These are phyloP conservation scores for Mythimna vitellina DNA, from an alignment of 2,888 invertebrate species.

Conservation along the genomic window DNA sequence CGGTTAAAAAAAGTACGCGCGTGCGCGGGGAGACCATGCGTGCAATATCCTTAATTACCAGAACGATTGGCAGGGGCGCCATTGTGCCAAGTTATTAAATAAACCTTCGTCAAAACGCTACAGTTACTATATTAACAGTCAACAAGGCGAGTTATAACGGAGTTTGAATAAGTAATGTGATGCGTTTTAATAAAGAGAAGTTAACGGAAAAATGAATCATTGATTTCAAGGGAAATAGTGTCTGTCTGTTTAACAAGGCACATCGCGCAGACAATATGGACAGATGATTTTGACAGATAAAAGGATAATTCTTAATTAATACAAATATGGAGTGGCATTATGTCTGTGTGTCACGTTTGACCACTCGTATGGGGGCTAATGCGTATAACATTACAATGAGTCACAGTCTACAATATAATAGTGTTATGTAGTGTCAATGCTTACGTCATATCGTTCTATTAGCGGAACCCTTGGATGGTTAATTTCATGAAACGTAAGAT, in stretches of 20 bases:
- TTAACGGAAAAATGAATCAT: slow-evolving; percentile 47
- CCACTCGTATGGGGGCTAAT: slow-evolving; percentile 66
- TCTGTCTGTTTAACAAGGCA: slow-evolving; percentile 11
- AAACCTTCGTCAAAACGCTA: slow-evolving; percentile 59
- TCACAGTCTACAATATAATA: slow-evolving; percentile 63
- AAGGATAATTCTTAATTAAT: slow-evolving; percentile 45
- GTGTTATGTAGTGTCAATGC: slow-evolving; percentile 37
- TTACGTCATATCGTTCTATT: slow-evolving; percentile 66
- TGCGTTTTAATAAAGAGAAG: slow-evolving; percentile 54
- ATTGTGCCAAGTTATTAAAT: slow-evolving; percentile 58
- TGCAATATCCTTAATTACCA: slow-evolving; percentile 65
- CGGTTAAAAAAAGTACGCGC: slow-evolving; percentile 64
- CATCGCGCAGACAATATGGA: slow-evolving; percentile 16
- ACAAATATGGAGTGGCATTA: slow-evolving; percentile 52
- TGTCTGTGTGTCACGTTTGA: slow-evolving; percentile 67
- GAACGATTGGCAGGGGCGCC: slow-evolving; percentile 50
- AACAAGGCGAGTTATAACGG: slow-evolving; percentile 67
- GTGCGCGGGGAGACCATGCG: slow-evolving; percentile 59
- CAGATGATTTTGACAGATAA: slow-evolving; percentile 33
- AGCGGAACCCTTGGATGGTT: slow-evolving; percentile 62
- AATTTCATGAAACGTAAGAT: slow-evolving; percentile 49
- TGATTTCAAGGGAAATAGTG: slow-evolving; percentile 24
- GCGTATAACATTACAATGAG: slow-evolving; percentile 67
- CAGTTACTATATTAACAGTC: slow-evolving; percentile 66
- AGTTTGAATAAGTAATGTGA: slow-evolving; percentile 67